A percentile compares a stretch with the other conserved stretches of the same genome.
phyloP scores from a whole-genome alignment of 2,113 vertebrate species.

The Leucoraja erinaceus region DNA sequence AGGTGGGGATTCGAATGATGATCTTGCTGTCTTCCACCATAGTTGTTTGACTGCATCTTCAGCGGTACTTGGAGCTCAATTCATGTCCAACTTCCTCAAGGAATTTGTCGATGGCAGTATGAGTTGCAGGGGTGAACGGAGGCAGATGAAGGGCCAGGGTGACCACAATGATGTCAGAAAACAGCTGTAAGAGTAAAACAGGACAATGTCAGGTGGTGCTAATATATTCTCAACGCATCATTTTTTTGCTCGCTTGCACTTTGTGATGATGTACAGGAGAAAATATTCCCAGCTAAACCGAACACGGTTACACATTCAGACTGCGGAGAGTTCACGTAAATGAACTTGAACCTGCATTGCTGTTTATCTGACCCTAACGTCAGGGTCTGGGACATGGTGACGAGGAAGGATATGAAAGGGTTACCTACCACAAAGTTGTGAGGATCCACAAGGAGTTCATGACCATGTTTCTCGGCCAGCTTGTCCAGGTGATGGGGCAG shows the following conservation, averaged over 20 bases:
- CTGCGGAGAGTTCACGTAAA: background rate
- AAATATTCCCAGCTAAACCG: conserved; percentile 54
- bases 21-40: background rate
- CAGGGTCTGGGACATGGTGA: background rate
- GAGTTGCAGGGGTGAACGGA: conserved; percentile 67
- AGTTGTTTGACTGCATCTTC: background rate
- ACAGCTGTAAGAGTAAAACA: conserved; percentile 55
- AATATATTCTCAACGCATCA: background rate
- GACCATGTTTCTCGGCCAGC: conserved; percentile 73
- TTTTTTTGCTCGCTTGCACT: background rate
- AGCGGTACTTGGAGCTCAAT: conserved; percentile 66
- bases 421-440: conserved; percentile 75
- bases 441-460: conserved; percentile 71
- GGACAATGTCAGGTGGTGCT: background rate
- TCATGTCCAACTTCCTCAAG: conserved; percentile 65
- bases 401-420: background rate
- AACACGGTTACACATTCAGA: conserved; percentile 50
- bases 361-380: background rate
- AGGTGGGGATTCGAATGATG: background rate
- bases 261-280: background rate
- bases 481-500: conserved; percentile 48
- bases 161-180: conserved; percentile 78
- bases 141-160: conserved; percentile 64
- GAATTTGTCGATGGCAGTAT: conserved; percentile 83
- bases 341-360: conserved; percentile 26